phyloP scores from a whole-genome alignment of 1,140 invertebrate genomes.

The Theocolax elegans region DNA sequence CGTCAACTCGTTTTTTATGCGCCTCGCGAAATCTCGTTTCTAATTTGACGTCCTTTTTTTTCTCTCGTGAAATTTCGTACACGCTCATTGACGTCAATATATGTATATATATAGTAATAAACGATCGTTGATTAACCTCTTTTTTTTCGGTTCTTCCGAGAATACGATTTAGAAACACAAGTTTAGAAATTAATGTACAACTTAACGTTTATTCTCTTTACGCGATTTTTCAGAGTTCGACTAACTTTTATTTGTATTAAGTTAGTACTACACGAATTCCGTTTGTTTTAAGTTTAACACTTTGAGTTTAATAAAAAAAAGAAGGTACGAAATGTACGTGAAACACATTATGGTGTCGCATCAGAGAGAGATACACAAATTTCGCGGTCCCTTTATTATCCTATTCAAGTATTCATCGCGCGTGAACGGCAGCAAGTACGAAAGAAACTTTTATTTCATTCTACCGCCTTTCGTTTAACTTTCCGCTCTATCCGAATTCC shows the following conservation, averaged over 20 bases:
- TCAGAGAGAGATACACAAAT: not conserved
- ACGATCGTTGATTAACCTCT: no score
- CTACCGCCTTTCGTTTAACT: slow-evolving; percentile 1
- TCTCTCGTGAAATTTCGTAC: not conserved
- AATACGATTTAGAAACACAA: no score
- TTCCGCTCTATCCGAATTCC: not conserved
- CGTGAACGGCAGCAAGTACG: slow-evolving; percentile 4
- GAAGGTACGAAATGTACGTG: not conserved
- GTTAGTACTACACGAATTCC: slow-evolving; percentile 12
- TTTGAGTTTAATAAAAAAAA: slow-evolving; percentile 7
- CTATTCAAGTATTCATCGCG: slow-evolving; percentile 27
- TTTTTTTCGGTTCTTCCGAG: no score
- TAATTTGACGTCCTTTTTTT: not conserved
- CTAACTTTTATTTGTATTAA: no score
- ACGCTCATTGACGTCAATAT: not conserved
- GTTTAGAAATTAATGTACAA: no score
- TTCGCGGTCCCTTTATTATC: slow-evolving; percentile 22
- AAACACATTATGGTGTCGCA: not conserved
- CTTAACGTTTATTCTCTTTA: no score
- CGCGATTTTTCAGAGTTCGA: no score
- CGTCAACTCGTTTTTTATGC: no score
- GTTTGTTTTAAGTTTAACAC: slow-evolving; percentile 20
- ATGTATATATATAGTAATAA: no score
- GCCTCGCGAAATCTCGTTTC: not conserved
- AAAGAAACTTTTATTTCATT: slow-evolving; percentile 20